Base-by-base conservation (phyloP, 2,888 invertebrate genomes). In the Perdita meconis region DNA sequence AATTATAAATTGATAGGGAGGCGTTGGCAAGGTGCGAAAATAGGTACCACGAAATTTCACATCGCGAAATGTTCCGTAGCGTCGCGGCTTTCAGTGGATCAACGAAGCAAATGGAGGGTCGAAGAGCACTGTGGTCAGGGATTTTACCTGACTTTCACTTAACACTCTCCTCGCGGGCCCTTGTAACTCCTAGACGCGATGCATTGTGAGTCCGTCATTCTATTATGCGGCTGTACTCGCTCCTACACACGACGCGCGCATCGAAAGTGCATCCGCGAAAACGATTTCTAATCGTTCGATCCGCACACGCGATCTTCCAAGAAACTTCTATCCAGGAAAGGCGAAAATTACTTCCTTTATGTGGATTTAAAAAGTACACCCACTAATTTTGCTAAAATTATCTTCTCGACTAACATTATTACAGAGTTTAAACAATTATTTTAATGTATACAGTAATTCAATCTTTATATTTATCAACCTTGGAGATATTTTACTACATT, bases 141-240 rank as follows among this genome's bases (percentile, higher is more conserved):
- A 85, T 85, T 85, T 83, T 85, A 85, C 83, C 78, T 82, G 83
- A 85, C 84, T 85, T 85, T 85, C 84, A 85, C 84, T 84, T 80
- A 85, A 83, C 84, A 80, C 85, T 78, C 84, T 83, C 69, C 77
- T 55, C 79, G 70, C 81, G 74, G 74, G 64, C 84, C 82, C 84
- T 84, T 81, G 83, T 71, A 69, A 64, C 77, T 69, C 83, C 26
- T 63, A 77, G 67, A 60, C 56, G 61, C 74, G 70, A 60, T 70
- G 72, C 80, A 80, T 82, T 74, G 81, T 77, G 69, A 66, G 60
- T 61, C 76, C 81, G 80, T 74, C 80, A 68, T 83, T 81, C 77
- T 70, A 81, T 81, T 83, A 83, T 77, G 77, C 72, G 67, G 34
- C 75, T 47, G 30, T 63, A 51, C 61, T 72, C 42, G 73, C 67